Evolutionary conservation across 1,140 invertebrate genomes (phyloP), one percentile per base, ranked within the genome.

Genomic region (Melipona quadrifasciata): DNA sequence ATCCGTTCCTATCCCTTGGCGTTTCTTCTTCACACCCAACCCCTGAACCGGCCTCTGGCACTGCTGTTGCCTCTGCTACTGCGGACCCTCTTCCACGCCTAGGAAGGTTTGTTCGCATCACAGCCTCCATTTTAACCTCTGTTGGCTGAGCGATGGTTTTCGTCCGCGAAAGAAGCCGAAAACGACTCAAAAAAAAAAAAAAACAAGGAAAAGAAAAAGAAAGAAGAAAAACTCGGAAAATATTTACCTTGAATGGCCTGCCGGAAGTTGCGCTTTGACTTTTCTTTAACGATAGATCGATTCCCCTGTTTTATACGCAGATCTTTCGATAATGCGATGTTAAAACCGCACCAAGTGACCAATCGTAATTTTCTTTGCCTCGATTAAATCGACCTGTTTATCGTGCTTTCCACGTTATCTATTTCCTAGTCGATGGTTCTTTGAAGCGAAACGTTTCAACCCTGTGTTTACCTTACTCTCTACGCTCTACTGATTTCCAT

Each of bases 61-160:
- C 84, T 75, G 75, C 19, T 80, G 58, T 83, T 82, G 70, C 84
- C 77, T 84, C 73, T 51, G 78, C 61, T 79, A 73, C 34, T 39
- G 72, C 67, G 82, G 67, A 84, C 85, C 81, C 83, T 88, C 82
- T 81, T 67, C 83, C 83, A 86, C 77, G 82, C 86, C 86, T 81
- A 79, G 39, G 39, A 47, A 73, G 81, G 90, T 87, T 91, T 91
- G 79, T 87, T 90, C 85, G 86, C 86, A 84, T 90, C 70, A 76
- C 87, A 90, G 85, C 86, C 86, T 91, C 85, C 86, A 91, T 92
- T 90, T 92, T 92, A 91, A 92, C 88, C 87, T 88, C 80, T 86
- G 79, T 79, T 85, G 78, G 78, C 53, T n/a, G 68, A 84, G 70
- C 77, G 83, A 84, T 74, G 78, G 78, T 84, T 71, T 84, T 73